Base-by-base conservation (phyloP, 2,888 invertebrate genomes). In the Drosophila mercatorum region DNA sequence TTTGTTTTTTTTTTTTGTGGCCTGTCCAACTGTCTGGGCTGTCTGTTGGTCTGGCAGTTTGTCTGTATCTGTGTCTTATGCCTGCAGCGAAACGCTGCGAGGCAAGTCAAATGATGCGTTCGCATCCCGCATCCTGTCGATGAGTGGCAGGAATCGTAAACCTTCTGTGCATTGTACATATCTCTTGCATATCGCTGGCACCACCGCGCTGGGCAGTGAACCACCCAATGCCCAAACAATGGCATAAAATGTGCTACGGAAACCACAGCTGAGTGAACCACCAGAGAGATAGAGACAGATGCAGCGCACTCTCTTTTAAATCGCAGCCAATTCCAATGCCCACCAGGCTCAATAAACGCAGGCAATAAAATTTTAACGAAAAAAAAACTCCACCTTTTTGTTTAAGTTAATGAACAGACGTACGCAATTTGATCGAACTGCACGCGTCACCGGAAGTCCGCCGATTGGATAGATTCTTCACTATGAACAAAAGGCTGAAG, bases 341-440 rank as follows among this genome's bases (percentile, higher is more conserved):
- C 66, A 26, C 34, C 44, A 34, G 66, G 67, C 86, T 72, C 75
- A 71, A 83, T 86, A 86, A 86, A 73, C 78, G 71, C 75, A 72
- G 68, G 60, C 85, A 80, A 83, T 83, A 80, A 84, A 83, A 85
- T 80, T 82, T 88, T 88, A 88, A 83, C 85, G 83, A 38, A 22
- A 38, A 53, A 52, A 52, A 52, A 83, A 83, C 5, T 67, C 63
- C 66, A 70, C 62, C 60, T 17, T 14, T 17, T 55, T 52, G 11
- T 0, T 38, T 11, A 49, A 56, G 36, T 67, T 67, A 56, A 66
- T 64, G 51, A 65, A 52, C 52, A 52, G 28, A n/a, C 63, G 36
- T 40, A 8, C 22, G 22, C 51, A 38, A 66, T 66, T 66, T 28
- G 63, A 43, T 65, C n/a, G 47, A 64, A 60, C 22, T 26, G 62